These are phyloP conservation scores for Blastomussa wellsi DNA, from an alignment of 92 coral and sea anemone species.

Conservation along the genomic window DNA sequence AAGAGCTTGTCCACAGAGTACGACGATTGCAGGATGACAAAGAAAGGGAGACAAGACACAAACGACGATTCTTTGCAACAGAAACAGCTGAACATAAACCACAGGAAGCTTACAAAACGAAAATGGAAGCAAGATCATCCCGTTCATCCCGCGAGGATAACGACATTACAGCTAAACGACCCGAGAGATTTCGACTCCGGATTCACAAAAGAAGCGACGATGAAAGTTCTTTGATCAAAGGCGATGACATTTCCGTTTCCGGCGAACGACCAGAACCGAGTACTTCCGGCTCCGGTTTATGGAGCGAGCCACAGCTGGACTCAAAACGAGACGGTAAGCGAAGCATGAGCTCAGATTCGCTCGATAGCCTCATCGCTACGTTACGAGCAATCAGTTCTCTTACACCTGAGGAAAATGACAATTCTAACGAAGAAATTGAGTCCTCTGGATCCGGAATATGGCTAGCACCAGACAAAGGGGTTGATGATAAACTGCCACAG, in stretches of 20 bases:
- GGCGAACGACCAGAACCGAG: conserved; percentile 31
- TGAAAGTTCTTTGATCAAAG: neutral
- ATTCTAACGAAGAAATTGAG: conserved; percentile 4
- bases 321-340: conserved; percentile 48
- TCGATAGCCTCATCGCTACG: conserved; percentile 70
- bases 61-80: conserved; percentile 55
- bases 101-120: conserved; percentile 36
- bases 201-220: conserved; percentile 31
- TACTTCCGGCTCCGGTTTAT: conserved; percentile 35
- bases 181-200: conserved; percentile 57
- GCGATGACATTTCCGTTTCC: conserved; percentile 24
- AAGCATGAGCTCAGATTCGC: conserved; percentile 43
- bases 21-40: conserved; percentile 40
- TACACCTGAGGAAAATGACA: conserved; percentile 21
- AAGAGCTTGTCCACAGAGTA: conserved; percentile 3
- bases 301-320: neutral
- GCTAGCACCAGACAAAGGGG: conserved; percentile 14
- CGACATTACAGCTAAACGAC: conserved; percentile 73
- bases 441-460: conserved; percentile 40
- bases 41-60: conserved; percentile 47
- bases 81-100: conserved; percentile 4
- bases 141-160: conserved; percentile 81
- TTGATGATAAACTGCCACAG: conserved; percentile 35
- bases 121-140: conserved; percentile 86
- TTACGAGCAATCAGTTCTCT: conserved; percentile 56